These are phyloP conservation scores for Calliphora vicina DNA, from an alignment of 1,140 invertebrate species.

Conservation along the genomic window DNA sequence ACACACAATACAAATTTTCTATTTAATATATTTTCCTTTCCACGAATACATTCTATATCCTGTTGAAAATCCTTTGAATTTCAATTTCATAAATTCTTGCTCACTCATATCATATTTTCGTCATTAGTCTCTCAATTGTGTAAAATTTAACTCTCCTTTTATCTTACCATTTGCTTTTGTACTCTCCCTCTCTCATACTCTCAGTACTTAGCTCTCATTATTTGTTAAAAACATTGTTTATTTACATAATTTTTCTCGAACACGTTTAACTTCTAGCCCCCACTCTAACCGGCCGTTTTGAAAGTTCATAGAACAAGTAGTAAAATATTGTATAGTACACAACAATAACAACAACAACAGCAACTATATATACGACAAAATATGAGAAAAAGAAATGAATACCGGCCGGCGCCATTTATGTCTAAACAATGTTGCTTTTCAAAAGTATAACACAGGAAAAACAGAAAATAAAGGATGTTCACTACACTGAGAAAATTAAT, in stretches of 20 bases:
- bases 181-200: constrained; percentile 2
- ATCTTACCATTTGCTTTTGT: background rate
- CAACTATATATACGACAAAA: background rate
- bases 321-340: background rate
- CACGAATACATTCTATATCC: background rate
- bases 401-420: constrained; percentile 31
- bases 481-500: background rate
- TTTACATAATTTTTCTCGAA: background rate
- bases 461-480: background rate
- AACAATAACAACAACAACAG: too few species aligned
- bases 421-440: constrained; percentile 13
- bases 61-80: background rate
- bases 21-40: background rate
- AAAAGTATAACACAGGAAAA: background rate
- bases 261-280: background rate
- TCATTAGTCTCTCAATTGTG: background rate
- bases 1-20: too few species aligned
- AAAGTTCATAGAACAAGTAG: constrained; percentile 5
- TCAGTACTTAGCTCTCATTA: background rate
- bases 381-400: background rate
- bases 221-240: background rate
- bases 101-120: background rate
- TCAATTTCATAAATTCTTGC: background rate
- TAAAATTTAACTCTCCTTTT: background rate
- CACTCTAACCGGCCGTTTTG: background rate